Percentiles rank a stretch among this genome's conserved stretches.
phyloP scores from a whole-genome alignment of 2,113 vertebrate species.

The Odocoileus hemionus region DNA sequence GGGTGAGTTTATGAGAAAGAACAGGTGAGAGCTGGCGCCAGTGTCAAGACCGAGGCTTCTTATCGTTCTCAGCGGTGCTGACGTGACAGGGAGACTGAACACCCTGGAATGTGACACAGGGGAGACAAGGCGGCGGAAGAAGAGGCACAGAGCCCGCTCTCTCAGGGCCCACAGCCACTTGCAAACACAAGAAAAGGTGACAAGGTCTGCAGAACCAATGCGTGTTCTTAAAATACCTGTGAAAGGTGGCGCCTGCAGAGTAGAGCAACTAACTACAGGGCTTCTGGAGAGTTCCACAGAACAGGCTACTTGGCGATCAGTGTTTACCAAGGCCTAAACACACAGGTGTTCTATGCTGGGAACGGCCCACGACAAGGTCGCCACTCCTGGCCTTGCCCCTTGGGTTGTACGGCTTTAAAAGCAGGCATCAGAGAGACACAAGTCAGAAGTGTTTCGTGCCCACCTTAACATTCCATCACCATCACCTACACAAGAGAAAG shows the following conservation, averaged over 20 bases:
- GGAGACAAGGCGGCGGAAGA: not conserved
- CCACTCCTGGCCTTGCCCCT: not conserved
- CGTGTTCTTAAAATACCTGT: not conserved
- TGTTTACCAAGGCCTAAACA: not conserved
- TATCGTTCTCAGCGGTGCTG: not conserved
- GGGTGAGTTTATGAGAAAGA: not conserved
- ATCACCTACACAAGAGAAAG: not conserved
- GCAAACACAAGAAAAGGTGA: not conserved
- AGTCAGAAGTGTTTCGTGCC: not conserved
- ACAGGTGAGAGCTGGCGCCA: not conserved
- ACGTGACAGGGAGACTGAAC: not conserved
- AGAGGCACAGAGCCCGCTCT: not conserved
- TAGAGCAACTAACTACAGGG: not conserved
- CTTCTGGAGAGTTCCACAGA: not conserved
- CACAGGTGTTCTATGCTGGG: not conserved
- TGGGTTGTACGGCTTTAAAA: not conserved
- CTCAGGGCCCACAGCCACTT: not conserved
- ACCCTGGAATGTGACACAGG: not conserved
- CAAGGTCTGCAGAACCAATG: not conserved
- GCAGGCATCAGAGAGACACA: not conserved
- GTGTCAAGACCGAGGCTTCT: not conserved
- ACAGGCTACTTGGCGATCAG: not conserved
- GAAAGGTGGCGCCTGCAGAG: not conserved
- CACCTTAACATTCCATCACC: not conserved
- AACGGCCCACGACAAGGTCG: not conserved